Percentiles rank a stretch among this genome's conserved stretches.
These are phyloP conservation scores for Synanthedon vespiformis DNA, from an alignment of 2,888 invertebrate species.

Conservation along the genomic window DNA sequence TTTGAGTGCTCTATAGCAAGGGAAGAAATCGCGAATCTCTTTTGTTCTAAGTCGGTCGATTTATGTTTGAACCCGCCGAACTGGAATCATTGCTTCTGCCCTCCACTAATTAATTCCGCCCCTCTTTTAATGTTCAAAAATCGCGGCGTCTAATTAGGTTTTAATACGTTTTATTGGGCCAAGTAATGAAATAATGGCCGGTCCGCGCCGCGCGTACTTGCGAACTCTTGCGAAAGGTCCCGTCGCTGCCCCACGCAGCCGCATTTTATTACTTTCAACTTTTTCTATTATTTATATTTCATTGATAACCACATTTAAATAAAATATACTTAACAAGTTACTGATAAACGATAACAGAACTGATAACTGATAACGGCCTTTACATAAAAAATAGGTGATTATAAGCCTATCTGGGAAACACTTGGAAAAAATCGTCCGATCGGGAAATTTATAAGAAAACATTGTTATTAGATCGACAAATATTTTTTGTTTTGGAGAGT, in stretches of 20 bases:
- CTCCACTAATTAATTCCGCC: slow-evolving; percentile 65
- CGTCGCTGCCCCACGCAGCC: slow-evolving; percentile 19
- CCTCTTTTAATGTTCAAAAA: slow-evolving; percentile 70
- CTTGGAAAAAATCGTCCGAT: no score
- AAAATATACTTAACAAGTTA: no score
- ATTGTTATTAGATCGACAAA: no score
- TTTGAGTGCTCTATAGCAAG: no score
- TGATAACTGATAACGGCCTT: no score
- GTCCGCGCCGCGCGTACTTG: slow-evolving; percentile 18
- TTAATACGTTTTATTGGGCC: slow-evolving; percentile 68
- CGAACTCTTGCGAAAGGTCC: slow-evolving; percentile 16
- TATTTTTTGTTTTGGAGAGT: no score
- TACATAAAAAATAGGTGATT: no score
- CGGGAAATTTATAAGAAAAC: no score
- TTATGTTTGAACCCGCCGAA: slow-evolving; percentile 54
- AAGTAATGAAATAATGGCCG: slow-evolving; percentile 55
- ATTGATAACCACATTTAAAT: background rate
- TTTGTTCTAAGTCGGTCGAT: slow-evolving; percentile 17
- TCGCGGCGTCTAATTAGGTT: slow-evolving; percentile 67
- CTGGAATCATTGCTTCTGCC: slow-evolving; percentile 60
- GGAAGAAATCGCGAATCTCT: background rate
- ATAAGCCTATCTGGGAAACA: no score
- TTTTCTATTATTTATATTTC: background rate
- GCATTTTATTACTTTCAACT: slow-evolving; percentile 20
- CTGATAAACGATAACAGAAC: no score